Percentiles rank a stretch among this genome's conserved stretches.
Evolutionary conservation across 2,113 vertebrate species (phyloP).

Genomic region (Megaceryle maxima): DNA sequence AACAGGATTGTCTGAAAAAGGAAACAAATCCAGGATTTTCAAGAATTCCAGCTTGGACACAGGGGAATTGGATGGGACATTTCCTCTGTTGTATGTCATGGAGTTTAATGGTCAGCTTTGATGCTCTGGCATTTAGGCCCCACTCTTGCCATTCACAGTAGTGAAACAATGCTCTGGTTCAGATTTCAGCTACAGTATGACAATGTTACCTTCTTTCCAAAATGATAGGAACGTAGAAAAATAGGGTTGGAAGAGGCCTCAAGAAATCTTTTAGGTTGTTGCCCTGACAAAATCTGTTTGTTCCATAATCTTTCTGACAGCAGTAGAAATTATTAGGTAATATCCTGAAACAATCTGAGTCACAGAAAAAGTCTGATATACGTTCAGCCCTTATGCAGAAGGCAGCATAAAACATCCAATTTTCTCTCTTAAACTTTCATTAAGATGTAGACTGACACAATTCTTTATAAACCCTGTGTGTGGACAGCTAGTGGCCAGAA

Average conservation of each 20-base stretch:
- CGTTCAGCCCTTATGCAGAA: background rate
- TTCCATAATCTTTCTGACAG: background rate
- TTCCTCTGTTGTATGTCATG: background rate
- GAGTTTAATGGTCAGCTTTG: background rate
- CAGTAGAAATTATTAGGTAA: background rate
- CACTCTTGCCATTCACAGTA: background rate
- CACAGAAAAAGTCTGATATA: background rate
- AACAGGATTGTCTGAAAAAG: background rate
- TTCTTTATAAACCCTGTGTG: background rate
- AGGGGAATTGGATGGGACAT: background rate
- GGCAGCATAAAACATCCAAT: background rate
- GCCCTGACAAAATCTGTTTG: background rate
- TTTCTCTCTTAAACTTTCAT: background rate
- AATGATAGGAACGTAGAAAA: background rate
- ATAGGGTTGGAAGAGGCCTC: background rate
- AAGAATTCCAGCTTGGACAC: background rate
- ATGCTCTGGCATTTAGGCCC: background rate
- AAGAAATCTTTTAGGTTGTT: background rate
- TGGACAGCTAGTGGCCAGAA: background rate
- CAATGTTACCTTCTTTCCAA: background rate
- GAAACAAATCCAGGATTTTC: constrained; percentile 25
- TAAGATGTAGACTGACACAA: background rate
- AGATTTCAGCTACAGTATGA: background rate
- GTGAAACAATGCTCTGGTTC: constrained; percentile 1
- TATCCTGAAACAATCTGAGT: background rate